A percentile compares a stretch with the other conserved stretches of the same genome.
Evolutionary conservation across 1,140 invertebrate species (phyloP).

Genomic region (Reticulitermes speratus): DNA sequence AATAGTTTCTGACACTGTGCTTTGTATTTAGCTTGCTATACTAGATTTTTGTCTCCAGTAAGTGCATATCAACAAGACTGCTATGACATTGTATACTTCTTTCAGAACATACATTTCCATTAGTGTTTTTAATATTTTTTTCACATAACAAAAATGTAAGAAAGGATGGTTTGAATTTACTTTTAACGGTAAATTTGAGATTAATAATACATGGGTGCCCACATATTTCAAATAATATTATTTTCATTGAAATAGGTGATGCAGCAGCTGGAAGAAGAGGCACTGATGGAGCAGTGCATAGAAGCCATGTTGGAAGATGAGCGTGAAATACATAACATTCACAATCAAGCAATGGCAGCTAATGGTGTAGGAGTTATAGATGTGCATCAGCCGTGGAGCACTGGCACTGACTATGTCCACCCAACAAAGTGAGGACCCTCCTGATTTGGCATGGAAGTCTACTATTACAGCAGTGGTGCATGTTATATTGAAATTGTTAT

Average conservation of each 20-base stretch:
- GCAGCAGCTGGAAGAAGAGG: constrained; percentile 82
- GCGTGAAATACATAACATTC: constrained; percentile 43
- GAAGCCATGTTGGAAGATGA: constrained; percentile 79
- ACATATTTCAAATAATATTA: not conserved
- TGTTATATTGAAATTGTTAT: not conserved
- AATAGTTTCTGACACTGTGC: too few relatives aligned
- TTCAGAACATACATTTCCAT: too few relatives aligned
- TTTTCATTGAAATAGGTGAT: constrained; percentile 62
- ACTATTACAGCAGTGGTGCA: not conserved
- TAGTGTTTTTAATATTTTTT: too few relatives aligned
- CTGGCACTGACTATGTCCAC: constrained; percentile 20
- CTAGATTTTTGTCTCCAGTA: too few relatives aligned
- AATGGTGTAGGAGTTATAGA: constrained; percentile 10
- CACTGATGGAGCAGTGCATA: constrained; percentile 81
- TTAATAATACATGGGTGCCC: too few relatives aligned
- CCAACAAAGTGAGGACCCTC: not conserved
- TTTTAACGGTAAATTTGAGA: too few relatives aligned
- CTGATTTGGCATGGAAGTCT: not conserved
- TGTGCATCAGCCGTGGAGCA: constrained; percentile 29
- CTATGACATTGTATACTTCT: too few relatives aligned
- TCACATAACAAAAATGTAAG: too few relatives aligned
- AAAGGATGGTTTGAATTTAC: too few relatives aligned
- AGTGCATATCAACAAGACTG: too few relatives aligned
- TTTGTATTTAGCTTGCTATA: too few relatives aligned
- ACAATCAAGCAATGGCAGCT: constrained; percentile 29